A percentile compares a stretch with the other conserved stretches of the same genome.
phyloP scores from a whole-genome alignment of 2,113 vertebrate genomes.

The Gavialis gangeticus region DNA sequence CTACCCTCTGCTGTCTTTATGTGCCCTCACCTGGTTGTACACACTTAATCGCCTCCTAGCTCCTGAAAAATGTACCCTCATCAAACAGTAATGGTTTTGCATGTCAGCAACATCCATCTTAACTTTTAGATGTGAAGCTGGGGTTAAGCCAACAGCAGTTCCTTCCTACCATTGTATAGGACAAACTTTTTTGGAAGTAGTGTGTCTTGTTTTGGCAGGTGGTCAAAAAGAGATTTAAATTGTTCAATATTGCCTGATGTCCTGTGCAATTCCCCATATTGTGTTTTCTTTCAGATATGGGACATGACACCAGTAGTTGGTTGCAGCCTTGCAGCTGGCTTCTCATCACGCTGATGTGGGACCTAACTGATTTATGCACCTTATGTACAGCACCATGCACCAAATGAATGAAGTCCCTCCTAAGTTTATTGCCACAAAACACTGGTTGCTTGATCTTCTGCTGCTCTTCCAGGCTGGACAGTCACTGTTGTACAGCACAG shows the following conservation, averaged over 20 bases:
- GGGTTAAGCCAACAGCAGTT: too few species aligned
- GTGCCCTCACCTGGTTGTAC: too few species aligned
- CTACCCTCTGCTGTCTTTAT: too few species aligned
- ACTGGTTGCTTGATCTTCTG: slow-evolving; percentile 66
- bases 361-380: slow-evolving; percentile 30
- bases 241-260: background rate
- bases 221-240: too few species aligned
- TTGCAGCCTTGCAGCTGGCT: slow-evolving; percentile 93
- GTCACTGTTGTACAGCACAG: slow-evolving; percentile 37
- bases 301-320: slow-evolving; percentile 97
- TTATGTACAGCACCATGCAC: slow-evolving; percentile 54
- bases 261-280: background rate
- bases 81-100: too few species aligned
- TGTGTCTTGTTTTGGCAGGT: too few species aligned
- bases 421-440: slow-evolving; percentile 67
- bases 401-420: slow-evolving; percentile 40
- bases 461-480: slow-evolving; percentile 57
- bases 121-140: too few species aligned
- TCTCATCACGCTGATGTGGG: slow-evolving; percentile 87
- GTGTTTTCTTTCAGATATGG: slow-evolving; percentile 88
- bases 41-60: too few species aligned
- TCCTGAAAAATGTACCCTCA: too few species aligned
- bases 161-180: too few species aligned
- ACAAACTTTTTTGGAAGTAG: too few species aligned
- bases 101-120: too few species aligned